Percentiles rank a stretch among this genome's conserved stretches.
phyloP scores from a whole-genome alignment of 2,113 vertebrate genomes.

The Alethe castanea region DNA sequence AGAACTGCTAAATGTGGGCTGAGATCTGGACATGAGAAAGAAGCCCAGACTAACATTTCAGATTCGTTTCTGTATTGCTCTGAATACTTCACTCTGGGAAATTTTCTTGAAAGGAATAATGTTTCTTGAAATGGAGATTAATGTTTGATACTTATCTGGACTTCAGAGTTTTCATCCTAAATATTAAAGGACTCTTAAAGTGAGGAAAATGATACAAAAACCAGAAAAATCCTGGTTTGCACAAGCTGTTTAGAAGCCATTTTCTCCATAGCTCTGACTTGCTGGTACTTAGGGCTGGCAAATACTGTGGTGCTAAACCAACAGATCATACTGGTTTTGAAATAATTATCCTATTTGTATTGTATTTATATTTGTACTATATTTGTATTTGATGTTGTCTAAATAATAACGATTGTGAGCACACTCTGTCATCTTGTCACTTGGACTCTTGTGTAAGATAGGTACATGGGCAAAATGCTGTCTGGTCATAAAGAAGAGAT shows the following conservation, averaged over 20 bases:
- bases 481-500: neutral
- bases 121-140: neutral
- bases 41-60: neutral
- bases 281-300: neutral
- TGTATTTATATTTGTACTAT: too few relatives aligned
- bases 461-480: neutral
- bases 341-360: neutral
- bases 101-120: neutral
- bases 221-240: neutral
- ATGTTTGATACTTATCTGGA: neutral
- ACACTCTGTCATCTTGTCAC: neutral
- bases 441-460: neutral
- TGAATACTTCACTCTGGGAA: neutral
- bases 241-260: neutral
- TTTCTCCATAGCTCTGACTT: neutral
- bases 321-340: neutral
- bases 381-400: neutral
- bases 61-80: neutral
- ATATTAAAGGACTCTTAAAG: neutral
- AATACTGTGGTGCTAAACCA: neutral
- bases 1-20: neutral
- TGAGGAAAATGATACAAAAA: neutral
- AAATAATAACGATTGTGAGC: neutral
- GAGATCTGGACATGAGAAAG: neutral
- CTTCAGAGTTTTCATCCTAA: neutral